Evolutionary conservation across 2,797 vertebrate species (phyloP), one percentile per base, ranked within the genome.

Genomic region (Zenarchopterus dispar): DNA sequence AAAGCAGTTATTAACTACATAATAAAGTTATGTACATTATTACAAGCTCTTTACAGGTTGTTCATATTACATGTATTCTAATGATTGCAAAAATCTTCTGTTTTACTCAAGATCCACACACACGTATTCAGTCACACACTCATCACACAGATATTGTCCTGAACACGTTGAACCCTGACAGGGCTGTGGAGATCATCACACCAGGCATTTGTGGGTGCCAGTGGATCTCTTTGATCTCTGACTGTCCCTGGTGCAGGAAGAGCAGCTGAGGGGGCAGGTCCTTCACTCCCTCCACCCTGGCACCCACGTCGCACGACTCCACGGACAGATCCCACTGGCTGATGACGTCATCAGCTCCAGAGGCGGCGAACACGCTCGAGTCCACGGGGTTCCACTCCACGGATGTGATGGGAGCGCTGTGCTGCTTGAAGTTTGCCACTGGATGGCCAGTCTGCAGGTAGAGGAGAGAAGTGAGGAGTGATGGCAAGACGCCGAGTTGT

Each of bases 241-340:
- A 92, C 88, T 98, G 96, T 0, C 97, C 97, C 91, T 97, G 96
- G 88, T 98, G 96, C 64, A 97, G 91, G 51, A 98, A 98, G 0
- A 98, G 90, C 10, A 98, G 92, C 81, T 98, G 97, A 1, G 97
- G 95, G 0, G 96, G 96, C 4, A 97, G 90, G 66, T 95, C 90
- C 21, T 87, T 92, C 19, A 93, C 67, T 1, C 71, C 88, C 28
- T 86, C 91, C 0, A 88, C 88, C 1, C 85, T 87, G 54, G 89
- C 91, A 0, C 93, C 94, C 0, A 90, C 88, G 3, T 97, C 95
- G 47, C 90, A 89, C 1, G 93, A 93, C 89, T 97, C 96, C 74
- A 97, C 95, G 0, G 96, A 96, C 62, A 97, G 90, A 84, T 98
- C 96, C 96, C 96, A 97, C 69, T 96, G 96, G 28, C 96, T 96